These are phyloP conservation scores for Drosophila setosimentum DNA, from an alignment of 2,888 invertebrate genomes.

Conservation along the genomic window DNA sequence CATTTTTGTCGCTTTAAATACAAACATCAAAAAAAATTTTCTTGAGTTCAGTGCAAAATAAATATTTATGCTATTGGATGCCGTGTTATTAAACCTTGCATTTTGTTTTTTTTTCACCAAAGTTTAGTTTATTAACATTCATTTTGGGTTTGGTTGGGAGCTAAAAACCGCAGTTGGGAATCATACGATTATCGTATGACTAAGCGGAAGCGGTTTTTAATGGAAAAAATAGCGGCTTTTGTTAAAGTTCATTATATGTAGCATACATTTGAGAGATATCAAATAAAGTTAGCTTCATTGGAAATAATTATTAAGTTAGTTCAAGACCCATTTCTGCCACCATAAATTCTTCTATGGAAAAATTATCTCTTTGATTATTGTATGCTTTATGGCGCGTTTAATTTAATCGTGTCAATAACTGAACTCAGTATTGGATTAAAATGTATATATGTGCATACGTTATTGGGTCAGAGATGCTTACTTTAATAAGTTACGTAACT, in stretches of 20 bases:
- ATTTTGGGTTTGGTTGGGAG: neutral
- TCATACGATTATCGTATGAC: no score
- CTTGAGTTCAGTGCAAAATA: constrained; percentile 2
- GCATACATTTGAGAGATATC: constrained; percentile 48
- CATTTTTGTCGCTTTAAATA: constrained; percentile 33
- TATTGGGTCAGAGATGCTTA: neutral
- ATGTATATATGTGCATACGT: no score
- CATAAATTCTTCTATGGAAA: neutral
- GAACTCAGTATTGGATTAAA: neutral
- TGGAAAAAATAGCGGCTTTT: neutral
- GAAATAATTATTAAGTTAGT: neutral
- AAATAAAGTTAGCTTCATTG: constrained; percentile 20
- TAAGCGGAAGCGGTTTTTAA: no score
- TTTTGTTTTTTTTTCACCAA: neutral
- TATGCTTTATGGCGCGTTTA: neutral
- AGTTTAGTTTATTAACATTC: neutral
- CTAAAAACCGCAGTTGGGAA: neutral
- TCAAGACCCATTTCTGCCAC: neutral
- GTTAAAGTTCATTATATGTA: constrained; percentile 17
- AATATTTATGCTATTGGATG: neutral
- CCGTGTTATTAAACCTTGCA: constrained; percentile 1
- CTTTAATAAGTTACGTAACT: neutral
- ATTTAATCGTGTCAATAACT: neutral
- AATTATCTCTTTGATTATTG: neutral
- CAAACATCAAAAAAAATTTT: neutral